A percentile compares a stretch with the other conserved stretches of the same genome.
Evolutionary conservation across 2,797 vertebrate genomes (phyloP).

Genomic region (Pogonophryne albipinna): DNA sequence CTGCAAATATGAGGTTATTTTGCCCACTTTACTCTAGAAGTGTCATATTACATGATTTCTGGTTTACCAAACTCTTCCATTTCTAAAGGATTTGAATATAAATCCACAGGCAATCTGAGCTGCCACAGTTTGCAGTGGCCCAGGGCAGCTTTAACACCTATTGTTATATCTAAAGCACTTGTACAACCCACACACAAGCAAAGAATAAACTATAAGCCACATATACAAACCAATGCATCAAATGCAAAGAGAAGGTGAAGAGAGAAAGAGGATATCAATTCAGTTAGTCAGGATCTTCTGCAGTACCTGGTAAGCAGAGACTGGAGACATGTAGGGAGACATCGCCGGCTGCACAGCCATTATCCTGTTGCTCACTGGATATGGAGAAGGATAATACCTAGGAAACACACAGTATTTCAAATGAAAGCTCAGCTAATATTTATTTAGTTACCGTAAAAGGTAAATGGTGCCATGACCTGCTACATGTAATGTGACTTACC

Average conservation of each 20-base stretch:
- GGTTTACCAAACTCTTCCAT: slow-evolving; percentile 5
- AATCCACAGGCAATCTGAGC: not conserved
- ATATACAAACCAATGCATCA: slow-evolving; percentile 1
- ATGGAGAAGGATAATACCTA: slow-evolving; percentile 95
- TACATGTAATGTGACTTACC: slow-evolving; percentile 81
- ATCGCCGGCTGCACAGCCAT: slow-evolving; percentile 95
- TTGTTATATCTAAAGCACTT: slow-evolving; percentile 36
- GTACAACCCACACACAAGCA: slow-evolving; percentile 27
- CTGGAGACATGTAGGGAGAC: slow-evolving; percentile 96
- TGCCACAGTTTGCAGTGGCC: not conserved
- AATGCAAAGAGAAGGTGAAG: not conserved
- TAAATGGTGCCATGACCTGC: not conserved
- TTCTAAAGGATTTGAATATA: not conserved
- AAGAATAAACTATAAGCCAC: slow-evolving; percentile 31
- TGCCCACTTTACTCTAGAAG: not conserved
- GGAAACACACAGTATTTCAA: slow-evolving; percentile 66
- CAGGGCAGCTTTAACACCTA: slow-evolving; percentile 23
- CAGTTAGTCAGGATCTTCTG: not conserved
- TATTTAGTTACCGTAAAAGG: not conserved
- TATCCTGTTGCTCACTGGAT: slow-evolving; percentile 98
- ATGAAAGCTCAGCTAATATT: slow-evolving; percentile 7
- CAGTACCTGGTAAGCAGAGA: slow-evolving; percentile 97
- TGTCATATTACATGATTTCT: slow-evolving; percentile 6
- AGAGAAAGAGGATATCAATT: slow-evolving; percentile 24
- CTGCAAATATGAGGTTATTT: not conserved